Evolutionary conservation across 2,113 vertebrate species (phyloP).

Genomic region (Phoxinus phoxinus): DNA sequence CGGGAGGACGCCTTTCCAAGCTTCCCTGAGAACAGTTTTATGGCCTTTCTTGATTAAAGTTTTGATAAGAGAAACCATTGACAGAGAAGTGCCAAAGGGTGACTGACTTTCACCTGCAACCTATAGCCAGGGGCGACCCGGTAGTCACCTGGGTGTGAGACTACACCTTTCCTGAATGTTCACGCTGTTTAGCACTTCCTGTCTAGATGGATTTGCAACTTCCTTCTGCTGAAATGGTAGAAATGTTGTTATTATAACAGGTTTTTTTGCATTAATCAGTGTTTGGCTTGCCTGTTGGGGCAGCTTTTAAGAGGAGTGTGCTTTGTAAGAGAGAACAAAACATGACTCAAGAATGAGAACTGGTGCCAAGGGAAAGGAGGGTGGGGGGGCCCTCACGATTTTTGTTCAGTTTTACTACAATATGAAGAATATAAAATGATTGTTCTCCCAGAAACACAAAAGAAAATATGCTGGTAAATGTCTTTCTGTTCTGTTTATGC

Average conservation of each 20-base stretch:
- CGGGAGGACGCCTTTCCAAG: not conserved
- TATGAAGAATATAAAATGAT: not conserved
- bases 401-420: not conserved
- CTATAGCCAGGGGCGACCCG: conserved; percentile 1
- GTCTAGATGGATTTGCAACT: conserved; percentile 57
- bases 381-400: not conserved
- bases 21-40: conserved; percentile 10
- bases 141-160: conserved; percentile 17
- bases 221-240: conserved; percentile 55
- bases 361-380: conserved; percentile 1
- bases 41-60: conserved; percentile 8
- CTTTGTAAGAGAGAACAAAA: conserved; percentile 35
- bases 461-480: not conserved
- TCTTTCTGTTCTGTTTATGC: not conserved
- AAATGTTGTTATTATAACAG: conserved; percentile 40
- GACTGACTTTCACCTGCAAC: not conserved
- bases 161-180: conserved; percentile 57
- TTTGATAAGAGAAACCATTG: not conserved
- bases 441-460: too few relatives aligned
- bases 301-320: conserved; percentile 35
- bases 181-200: conserved; percentile 42
- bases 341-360: conserved; percentile 27
- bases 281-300: conserved; percentile 21
- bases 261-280: conserved; percentile 26
- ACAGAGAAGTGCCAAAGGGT: not conserved